Evolutionary conservation across 2,888 invertebrate genomes (phyloP).

Genomic region (Dynastes maya): DNA sequence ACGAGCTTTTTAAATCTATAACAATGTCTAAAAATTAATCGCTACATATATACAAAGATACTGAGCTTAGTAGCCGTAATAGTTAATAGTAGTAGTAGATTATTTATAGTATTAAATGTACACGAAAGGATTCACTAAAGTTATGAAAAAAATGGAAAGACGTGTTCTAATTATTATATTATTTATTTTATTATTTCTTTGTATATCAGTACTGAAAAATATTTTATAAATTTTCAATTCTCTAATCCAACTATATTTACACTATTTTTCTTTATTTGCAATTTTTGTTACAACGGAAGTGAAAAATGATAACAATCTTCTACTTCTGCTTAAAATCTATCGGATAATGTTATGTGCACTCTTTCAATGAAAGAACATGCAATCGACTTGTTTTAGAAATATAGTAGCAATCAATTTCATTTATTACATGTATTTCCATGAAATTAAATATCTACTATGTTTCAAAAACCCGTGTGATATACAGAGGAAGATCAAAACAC

Average conservation of each 20-base stretch:
- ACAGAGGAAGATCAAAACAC: background rate
- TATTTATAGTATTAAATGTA: slow-evolving; percentile 35
- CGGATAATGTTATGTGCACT: slow-evolving; percentile 24
- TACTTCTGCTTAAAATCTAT: slow-evolving; percentile 41
- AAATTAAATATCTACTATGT: slow-evolving; percentile 25
- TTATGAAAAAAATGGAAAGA: slow-evolving; percentile 36
- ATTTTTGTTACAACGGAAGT: background rate
- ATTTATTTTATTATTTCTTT: slow-evolving; percentile 27
- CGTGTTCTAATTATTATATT: slow-evolving; percentile 17
- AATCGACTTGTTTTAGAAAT: slow-evolving; percentile 26
- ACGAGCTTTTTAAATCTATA: slow-evolving; percentile 48
- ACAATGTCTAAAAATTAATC: slow-evolving; percentile 51
- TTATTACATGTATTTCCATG: background rate
- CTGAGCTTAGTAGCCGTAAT: slow-evolving; percentile 22
- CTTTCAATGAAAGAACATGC: slow-evolving; percentile 35
- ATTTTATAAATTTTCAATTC: slow-evolving; percentile 12
- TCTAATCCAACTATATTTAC: slow-evolving; percentile 33
- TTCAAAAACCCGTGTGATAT: slow-evolving; percentile 11
- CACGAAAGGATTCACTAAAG: slow-evolving; percentile 31
- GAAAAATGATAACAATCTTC: slow-evolving; percentile 19
- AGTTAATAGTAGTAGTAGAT: slow-evolving; percentile 13
- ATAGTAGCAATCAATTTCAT: slow-evolving; percentile 31
- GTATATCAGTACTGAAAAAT: slow-evolving; percentile 40
- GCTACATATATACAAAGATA: slow-evolving; percentile 45
- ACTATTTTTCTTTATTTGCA: slow-evolving; percentile 1